Base-by-base conservation (phyloP, 2,797 vertebrate species). In the Coranthus polyacanthus region DNA sequence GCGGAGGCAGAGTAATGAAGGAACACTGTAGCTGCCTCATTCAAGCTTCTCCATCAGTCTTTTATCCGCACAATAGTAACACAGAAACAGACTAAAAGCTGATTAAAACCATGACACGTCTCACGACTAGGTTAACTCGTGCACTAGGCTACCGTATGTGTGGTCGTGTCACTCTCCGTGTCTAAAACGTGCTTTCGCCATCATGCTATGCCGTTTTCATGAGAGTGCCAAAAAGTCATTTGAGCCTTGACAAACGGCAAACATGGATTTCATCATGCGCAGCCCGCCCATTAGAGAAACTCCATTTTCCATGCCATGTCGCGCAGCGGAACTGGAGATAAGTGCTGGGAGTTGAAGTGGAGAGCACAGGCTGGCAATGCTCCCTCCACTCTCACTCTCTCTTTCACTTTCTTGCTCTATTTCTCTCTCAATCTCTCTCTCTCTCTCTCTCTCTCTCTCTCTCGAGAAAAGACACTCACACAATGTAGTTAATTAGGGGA, bases 401-500 rank as follows among this genome's bases (percentile, higher is more conserved):
- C 50, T 80, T 66, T 47, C 69, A 61, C 65, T 72, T 60, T 67
- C 47, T 15, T 55, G 72, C 68, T 65, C 1, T 81, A 57, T 85
- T 49, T 61, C 43, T 82, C 68, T 64, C 38, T 3, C 34, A 59
- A 51, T 61, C 61, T 55, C 21, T 66, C 50, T 80, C 68, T 47
- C 69, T 61, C 65, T 72, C 62, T 67, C 47, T 15, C 58, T 74
- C 68, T 65, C 1, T 81, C 57, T 85, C 53, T 61, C 43, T 82
- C 84, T 32, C 0, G 78, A 92, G 83, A 81, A 85, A 72, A 82
- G 88, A 88, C 83, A 85, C 79, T 90, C 81, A 34, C 78, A 90
- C 88, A 91, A 84, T 89, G 83, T 78, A 79, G 88, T 93, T 93
- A 93, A 93, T 94, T 93, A 92, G 88, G 67, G 58, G 86, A 89